Conservation (phyloP, 2,113 vertebrate species). For the Galeopterus variegatus region DNA sequence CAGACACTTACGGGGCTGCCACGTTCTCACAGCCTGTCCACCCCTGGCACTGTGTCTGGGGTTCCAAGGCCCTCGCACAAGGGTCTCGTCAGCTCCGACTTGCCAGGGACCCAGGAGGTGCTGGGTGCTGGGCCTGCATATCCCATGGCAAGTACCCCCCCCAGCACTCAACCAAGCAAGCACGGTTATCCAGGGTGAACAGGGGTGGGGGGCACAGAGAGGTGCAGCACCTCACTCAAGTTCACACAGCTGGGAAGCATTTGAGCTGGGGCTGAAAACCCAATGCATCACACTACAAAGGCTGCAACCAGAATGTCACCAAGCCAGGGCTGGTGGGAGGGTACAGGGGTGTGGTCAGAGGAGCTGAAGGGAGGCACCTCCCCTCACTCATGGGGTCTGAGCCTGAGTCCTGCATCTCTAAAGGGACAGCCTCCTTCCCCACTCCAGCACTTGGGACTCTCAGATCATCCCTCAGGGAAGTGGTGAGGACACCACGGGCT, state of each 20-base stretch:
- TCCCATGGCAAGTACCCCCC: fast-evolving
- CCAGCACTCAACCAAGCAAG: background rate
- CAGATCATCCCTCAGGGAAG: background rate
- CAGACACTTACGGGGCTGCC: constrained; percentile 61
- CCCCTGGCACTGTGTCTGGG: too few species aligned
- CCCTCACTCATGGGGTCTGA: fast-evolving
- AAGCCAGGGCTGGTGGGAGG: background rate
- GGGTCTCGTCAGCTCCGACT: fast-evolving
- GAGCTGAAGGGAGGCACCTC: too few species aligned
- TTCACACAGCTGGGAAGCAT: background rate
- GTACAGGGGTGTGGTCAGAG: fast-evolving
- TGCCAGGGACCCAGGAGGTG: background rate
- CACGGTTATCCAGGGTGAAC: fast-evolving
- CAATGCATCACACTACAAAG: background rate
- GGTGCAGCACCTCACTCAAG: background rate
- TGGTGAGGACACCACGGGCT: too few species aligned
- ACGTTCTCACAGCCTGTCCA: background rate
- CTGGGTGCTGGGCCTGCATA: fast-evolving
- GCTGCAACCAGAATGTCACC: fast-evolving
- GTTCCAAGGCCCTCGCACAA: fast-evolving
- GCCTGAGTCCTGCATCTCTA: fast-evolving
- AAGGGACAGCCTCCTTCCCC: background rate
- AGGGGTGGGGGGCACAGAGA: fast-evolving
- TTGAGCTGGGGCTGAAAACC: background rate
- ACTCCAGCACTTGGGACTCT: too few species aligned